phyloP scores from a whole-genome alignment of 2,888 invertebrate genomes.

The Osmoderma eremita region DNA sequence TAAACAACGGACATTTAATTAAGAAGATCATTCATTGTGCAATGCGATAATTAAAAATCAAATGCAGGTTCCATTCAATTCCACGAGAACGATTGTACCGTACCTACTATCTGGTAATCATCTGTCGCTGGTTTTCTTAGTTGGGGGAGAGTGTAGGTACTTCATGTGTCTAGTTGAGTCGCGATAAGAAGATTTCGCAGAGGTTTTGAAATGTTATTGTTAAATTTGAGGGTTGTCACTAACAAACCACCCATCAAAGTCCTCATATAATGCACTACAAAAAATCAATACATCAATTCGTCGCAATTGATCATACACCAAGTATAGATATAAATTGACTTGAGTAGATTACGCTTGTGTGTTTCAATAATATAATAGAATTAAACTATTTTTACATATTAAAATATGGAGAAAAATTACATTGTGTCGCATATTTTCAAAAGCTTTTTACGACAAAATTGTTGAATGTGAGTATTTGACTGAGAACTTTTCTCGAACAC shows the following conservation, averaged over 20 bases:
- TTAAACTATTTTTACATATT: no score
- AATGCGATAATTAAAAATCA: slow-evolving; percentile 45
- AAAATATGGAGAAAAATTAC: no score
- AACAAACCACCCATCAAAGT: slow-evolving; percentile 14
- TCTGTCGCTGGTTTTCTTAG: slow-evolving; percentile 39
- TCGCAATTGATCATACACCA: no score
- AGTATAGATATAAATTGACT: no score
- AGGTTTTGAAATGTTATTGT: slow-evolving; percentile 45
- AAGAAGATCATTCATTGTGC: slow-evolving; percentile 37
- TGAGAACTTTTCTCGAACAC: no score
- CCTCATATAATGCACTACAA: neutral
- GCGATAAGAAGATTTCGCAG: slow-evolving; percentile 46
- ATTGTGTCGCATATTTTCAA: no score
- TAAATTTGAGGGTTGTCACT: slow-evolving; percentile 40
- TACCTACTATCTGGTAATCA: slow-evolving; percentile 16
- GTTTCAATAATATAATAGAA: no score
- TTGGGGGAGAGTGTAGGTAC: slow-evolving; percentile 39
- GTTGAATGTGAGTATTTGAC: no score
- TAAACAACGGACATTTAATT: slow-evolving; percentile 38
- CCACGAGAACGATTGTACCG: slow-evolving; percentile 26
- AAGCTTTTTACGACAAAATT: no score
- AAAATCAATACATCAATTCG: slow-evolving; percentile 9
- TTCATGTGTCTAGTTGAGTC: slow-evolving; percentile 45
- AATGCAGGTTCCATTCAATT: slow-evolving; percentile 43
- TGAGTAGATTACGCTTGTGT: no score